Conservation (phyloP, 2,113 vertebrate species). For the Piprites chloris region DNA sequence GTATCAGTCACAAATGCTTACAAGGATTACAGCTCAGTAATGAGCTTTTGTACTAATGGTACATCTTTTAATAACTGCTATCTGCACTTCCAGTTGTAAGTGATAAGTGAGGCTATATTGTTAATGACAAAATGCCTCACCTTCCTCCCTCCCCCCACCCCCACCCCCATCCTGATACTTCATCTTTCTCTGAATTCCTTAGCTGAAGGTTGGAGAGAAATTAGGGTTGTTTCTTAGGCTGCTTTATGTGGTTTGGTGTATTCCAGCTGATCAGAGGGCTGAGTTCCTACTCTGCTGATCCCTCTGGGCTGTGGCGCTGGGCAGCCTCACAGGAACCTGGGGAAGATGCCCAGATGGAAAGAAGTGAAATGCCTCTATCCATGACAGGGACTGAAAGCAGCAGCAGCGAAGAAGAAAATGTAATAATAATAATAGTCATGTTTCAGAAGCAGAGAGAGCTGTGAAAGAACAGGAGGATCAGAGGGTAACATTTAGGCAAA, state of each 20-base stretch:
- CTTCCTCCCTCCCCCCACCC: background rate
- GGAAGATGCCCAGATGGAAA: background rate
- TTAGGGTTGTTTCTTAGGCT: background rate
- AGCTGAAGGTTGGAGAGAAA: background rate
- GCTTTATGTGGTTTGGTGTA: background rate
- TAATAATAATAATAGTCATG: background rate
- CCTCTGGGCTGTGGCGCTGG: background rate
- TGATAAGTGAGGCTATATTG: constrained; percentile 22
- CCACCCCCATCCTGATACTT: background rate
- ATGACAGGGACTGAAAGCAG: background rate
- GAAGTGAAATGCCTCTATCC: background rate
- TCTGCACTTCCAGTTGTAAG: constrained; percentile 51
- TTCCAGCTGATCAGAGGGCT: background rate
- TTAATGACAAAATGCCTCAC: constrained; percentile 51
- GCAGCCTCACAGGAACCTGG: rapidly evolving
- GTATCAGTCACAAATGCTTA: constrained; percentile 51
- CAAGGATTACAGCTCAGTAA: background rate
- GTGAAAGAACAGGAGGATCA: background rate
- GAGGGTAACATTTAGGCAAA: background rate
- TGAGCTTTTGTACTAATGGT: constrained; percentile 55
- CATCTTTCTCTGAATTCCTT: background rate
- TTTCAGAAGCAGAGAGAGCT: background rate
- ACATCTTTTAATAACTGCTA: constrained; percentile 59
- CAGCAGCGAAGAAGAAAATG: background rate
- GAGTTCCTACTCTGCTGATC: background rate